Evolutionary conservation across 2,797 vertebrate species (phyloP), one percentile per base, ranked within the genome.

Genomic region (Neoniphon sammara): DNA sequence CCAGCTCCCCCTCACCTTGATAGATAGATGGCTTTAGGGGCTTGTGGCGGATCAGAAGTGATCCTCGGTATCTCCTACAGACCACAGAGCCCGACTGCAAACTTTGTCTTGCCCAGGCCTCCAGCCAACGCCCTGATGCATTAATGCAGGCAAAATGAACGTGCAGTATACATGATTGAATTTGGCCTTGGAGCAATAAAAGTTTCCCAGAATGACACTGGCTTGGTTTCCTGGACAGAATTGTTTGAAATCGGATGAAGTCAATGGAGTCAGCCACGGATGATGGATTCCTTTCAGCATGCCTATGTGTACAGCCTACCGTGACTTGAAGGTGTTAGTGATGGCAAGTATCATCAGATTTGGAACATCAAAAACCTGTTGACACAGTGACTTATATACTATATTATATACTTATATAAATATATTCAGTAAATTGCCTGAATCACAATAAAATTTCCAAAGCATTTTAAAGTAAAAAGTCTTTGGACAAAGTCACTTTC

Each of bases 1-100:
- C 87, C 78, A 81, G 73, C 82, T 80, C 70, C 79, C 76, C 61
- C 68, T 78, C 82, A 81, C 84, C 85, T 85, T 93, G 89, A 94
- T 92, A 94, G 92, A 94, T 91, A 91, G 92, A 93, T 93, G 92
- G 93, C 93, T 93, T 93, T 82, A 92, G 82, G 49, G 93, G 91
- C 91, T 94, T 88, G 78, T 0, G 20, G 72, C 86, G 91, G 93
- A 94, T 94, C 88, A 90, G 82, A 84, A 83, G 80, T 82, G 87
- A 89, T 91, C 90, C 85, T 55, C 53, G 31, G 82, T 84, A 87
- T 88, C 81, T 89, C 80, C 83, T 81, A 31, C 74, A 75, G 76
- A 75, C 82, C 30, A 59, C 86, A 85, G 81, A 74, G 74, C 80
- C 88, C 80, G 85, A 91, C 85, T 89, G 83, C 85, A 88, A 86